phyloP scores from a whole-genome alignment of 2,888 invertebrate genomes.

The Diogma glabrata region DNA sequence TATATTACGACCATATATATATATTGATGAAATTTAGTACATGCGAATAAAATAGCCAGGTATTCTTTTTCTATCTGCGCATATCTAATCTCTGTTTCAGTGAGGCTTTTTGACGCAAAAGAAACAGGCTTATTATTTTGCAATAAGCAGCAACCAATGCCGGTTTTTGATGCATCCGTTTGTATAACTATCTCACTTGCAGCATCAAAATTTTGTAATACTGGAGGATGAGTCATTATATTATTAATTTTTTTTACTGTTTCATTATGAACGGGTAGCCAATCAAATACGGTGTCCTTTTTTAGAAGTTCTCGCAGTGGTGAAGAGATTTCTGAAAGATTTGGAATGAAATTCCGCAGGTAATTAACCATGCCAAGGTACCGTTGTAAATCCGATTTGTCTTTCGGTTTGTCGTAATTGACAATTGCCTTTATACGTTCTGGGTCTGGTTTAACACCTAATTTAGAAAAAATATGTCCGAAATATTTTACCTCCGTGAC shows the following conservation, averaged over 20 bases:
- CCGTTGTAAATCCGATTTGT: slow-evolving; percentile 11
- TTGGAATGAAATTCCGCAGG: slow-evolving; percentile 12
- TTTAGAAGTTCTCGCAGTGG: slow-evolving; percentile 16
- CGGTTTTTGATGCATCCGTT: slow-evolving; percentile 18
- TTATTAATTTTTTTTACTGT: slow-evolving; percentile 15
- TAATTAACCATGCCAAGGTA: slow-evolving; percentile 17
- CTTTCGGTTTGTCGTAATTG: slow-evolving; percentile 1
- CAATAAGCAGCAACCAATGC: slow-evolving; percentile 16
- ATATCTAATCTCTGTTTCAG: slow-evolving; percentile 22
- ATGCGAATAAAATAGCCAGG: slow-evolving; percentile 12
- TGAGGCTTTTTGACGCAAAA: slow-evolving; percentile 22
- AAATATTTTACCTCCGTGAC: slow-evolving; percentile 15
- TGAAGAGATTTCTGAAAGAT: slow-evolving; percentile 14
- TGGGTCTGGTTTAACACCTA: background rate
- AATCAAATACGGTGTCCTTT: slow-evolving; percentile 15
- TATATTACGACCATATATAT: slow-evolving; percentile 3
- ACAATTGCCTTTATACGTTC: slow-evolving; percentile 9
- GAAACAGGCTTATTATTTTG: slow-evolving; percentile 15
- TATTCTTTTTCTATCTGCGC: slow-evolving; percentile 21
- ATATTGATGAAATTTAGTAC: slow-evolving; percentile 13
- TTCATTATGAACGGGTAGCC: slow-evolving; percentile 14
- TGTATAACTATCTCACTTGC: slow-evolving; percentile 14
- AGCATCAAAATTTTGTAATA: slow-evolving; percentile 14
- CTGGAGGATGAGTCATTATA: slow-evolving; percentile 14
- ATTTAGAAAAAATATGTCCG: slow-evolving; percentile 13